phyloP scores from a whole-genome alignment of 2,888 invertebrate genomes.

The Leptinotarsa rubiginosa region DNA sequence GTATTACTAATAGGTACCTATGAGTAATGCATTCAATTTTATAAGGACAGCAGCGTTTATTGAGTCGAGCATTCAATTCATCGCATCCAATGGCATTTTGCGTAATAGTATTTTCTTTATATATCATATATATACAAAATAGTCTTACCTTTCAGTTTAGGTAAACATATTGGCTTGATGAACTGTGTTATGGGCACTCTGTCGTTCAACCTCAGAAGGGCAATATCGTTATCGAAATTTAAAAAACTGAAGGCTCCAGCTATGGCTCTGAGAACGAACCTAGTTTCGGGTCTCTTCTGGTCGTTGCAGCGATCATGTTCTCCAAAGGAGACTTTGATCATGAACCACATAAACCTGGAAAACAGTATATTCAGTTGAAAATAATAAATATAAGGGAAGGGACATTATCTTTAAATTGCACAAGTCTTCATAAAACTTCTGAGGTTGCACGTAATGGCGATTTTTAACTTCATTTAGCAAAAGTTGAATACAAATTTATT shows the following conservation, averaged over 20 bases:
- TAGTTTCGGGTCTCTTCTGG: conserved; percentile 78
- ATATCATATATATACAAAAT: no score
- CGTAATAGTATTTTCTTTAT: no score
- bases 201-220: conserved; percentile 83
- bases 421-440: no score
- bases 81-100: no score
- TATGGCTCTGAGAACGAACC: conserved; percentile 82
- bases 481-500: no score
- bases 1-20: no score
- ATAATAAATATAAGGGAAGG: background rate
- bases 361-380: background rate
- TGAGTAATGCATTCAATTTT: no score
- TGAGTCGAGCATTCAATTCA: no score
- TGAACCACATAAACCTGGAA: conserved; percentile 90
- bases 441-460: no score
- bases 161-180: conserved; percentile 87
- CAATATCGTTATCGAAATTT: conserved; percentile 91
- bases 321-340: conserved; percentile 90
- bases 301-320: conserved; percentile 87
- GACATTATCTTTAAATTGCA: no score
- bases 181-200: conserved; percentile 82
- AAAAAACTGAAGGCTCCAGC: conserved; percentile 85
- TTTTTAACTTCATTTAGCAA: no score
- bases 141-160: conserved; percentile 72
- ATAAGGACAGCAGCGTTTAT: no score